These are phyloP conservation scores for Aldrovandia affinis DNA, from an alignment of 2,797 vertebrate species.

Conservation along the genomic window DNA sequence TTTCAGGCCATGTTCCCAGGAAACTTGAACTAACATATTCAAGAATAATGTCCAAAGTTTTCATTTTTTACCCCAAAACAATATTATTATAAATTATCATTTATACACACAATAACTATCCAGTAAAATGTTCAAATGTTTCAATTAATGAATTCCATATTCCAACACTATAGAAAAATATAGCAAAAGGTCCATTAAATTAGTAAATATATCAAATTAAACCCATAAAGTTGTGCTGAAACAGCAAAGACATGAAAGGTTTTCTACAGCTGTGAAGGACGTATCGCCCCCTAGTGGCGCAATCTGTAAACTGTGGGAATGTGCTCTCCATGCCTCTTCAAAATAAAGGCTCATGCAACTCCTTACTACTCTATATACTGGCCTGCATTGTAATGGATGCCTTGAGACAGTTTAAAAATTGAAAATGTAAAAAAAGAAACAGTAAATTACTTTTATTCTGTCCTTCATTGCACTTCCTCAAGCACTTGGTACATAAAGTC, in stretches of 20 bases:
- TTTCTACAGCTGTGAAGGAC: not conserved
- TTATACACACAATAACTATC: not conserved
- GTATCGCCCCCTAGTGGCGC: slow-evolving; percentile 17
- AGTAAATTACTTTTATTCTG: not conserved
- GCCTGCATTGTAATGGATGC: not conserved
- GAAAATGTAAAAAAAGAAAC: not conserved
- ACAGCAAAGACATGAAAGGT: no score
- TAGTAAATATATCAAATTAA: not conserved
- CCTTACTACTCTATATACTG: no score
- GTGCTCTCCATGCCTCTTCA: not conserved
- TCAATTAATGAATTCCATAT: not conserved
- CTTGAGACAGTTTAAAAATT: not conserved
- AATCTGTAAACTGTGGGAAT: slow-evolving; percentile 10
- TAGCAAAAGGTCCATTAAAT: not conserved
- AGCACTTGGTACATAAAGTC: slow-evolving; percentile 7
- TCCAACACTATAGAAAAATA: not conserved
- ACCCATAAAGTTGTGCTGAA: not conserved
- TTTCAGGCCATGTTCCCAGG: no score
- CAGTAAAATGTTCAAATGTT: not conserved
- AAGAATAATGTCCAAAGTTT: no score
- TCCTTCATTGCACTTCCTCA: slow-evolving; percentile 27
- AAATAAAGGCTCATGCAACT: not conserved
- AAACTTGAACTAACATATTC: no score
- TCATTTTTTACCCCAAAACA: not conserved
- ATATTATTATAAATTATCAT: not conserved